Base-by-base conservation (phyloP, 2,113 vertebrate genomes). In the Corythaeola cristata region DNA sequence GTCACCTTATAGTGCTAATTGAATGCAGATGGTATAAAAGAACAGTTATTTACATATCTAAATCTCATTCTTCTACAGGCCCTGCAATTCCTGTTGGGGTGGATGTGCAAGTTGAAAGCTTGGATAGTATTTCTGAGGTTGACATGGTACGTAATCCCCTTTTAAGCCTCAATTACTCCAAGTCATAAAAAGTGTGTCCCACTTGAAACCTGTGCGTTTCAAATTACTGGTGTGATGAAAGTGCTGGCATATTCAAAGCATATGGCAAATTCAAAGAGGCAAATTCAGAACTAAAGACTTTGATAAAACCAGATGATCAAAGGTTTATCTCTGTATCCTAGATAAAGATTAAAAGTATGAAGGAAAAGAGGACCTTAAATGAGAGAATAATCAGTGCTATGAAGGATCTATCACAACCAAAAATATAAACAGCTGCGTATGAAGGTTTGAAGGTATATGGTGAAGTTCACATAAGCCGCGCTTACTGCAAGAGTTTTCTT, bases 121-220 rank as follows among this genome's bases (percentile, higher is more conserved):
- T 99, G 97, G 99, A 99, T 97, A 99, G 99, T 95, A 99, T 99
- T 98, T 99, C 99, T 33, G 99, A 99, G 96, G 99, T 99, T 72
- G 99, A 99, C 98, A 99, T 99, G 99, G 99, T 99, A 97, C 0
- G 98, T 76, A 82, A 56, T 8, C 23, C 58, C 72, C 35, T 63
- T 37, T 52, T 73, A 35, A 63, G 69, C 28, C 32, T 62, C 63
- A 27, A 12, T 69, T 97, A 55, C 24, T 93, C 39, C 64, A 44
- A 59, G 44, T 18, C 39, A 69, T 27, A 30, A 63, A 64, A 91
- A 32, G 10, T 63, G 23, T 15, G n/a, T 86, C 32, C 18, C 16
- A 18, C 24, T 35, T 67, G 60, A 78, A 96, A 89, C 33, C 44
- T 55, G 3, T 63, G 32, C 24, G 9, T 59, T 78, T 77, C 37